A percentile compares a stretch with the other conserved stretches of the same genome.
phyloP scores from a whole-genome alignment of 2,888 invertebrate species.

The Mesopsocus fuscifrons region DNA sequence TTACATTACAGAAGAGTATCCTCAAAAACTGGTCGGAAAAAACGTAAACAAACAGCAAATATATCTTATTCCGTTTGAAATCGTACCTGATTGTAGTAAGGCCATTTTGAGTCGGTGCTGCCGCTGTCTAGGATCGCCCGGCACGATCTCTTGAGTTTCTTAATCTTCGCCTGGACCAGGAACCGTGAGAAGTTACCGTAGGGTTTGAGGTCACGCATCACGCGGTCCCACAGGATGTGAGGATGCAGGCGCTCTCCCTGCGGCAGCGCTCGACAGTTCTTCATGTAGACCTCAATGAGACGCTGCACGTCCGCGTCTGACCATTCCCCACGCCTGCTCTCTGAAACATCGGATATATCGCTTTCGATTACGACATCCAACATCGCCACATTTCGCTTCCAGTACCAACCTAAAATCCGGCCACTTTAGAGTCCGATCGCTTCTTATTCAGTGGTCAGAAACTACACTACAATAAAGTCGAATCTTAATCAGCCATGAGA shows the following conservation, averaged over 20 bases:
- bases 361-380: too few relatives aligned
- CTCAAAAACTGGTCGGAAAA: too few relatives aligned
- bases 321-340: neutral
- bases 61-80: too few relatives aligned
- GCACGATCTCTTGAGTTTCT: neutral
- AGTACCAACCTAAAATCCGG: too few relatives aligned
- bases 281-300: neutral
- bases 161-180: neutral
- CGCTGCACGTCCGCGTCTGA: neutral
- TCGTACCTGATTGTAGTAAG: neutral
- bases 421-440: too few relatives aligned
- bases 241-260: neutral
- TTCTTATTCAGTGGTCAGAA: too few relatives aligned
- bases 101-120: neutral
- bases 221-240: neutral
- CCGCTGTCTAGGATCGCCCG: neutral
- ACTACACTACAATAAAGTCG: too few relatives aligned
- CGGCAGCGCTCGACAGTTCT: neutral
- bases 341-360: neutral
- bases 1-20: too few relatives aligned
- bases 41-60: too few relatives aligned
- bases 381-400: too few relatives aligned
- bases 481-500: too few relatives aligned
- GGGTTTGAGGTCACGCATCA: neutral
- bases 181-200: neutral